A percentile compares a stretch with the other conserved stretches of the same genome.
Conservation (phyloP, 2,113 vertebrate genomes). For the Tragulus kanchil region DNA sequence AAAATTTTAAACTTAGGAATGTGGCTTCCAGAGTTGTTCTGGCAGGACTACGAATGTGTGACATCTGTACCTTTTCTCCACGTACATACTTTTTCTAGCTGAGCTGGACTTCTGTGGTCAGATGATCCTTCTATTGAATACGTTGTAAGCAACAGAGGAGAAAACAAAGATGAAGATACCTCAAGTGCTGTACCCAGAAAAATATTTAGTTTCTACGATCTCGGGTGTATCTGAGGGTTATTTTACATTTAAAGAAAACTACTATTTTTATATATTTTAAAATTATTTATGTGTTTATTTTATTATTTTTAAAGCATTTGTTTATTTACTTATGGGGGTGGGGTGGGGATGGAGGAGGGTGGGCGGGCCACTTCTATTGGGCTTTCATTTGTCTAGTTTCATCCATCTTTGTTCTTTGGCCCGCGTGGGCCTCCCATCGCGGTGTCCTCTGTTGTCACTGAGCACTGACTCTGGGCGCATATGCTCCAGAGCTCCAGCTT, state of each 20-base stretch:
- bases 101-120: not conserved
- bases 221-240: not conserved
- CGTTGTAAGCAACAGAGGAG: not conserved
- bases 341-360: too few species aligned
- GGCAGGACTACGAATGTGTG: not conserved
- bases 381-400: too few species aligned
- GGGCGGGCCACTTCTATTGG: too few species aligned
- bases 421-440: too few species aligned
- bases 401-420: too few species aligned
- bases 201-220: not conserved
- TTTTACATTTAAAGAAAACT: not conserved
- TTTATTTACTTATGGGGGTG: too few species aligned
- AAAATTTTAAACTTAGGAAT: not conserved
- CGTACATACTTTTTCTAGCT: not conserved
- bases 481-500: too few species aligned
- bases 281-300: not conserved
- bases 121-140: not conserved
- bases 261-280: not conserved
- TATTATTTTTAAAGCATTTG: too few species aligned
- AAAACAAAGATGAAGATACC: not conserved
- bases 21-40: not conserved
- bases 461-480: too few species aligned
- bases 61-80: constrained; percentile 32
- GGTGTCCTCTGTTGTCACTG: too few species aligned
- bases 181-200: not conserved